Conservation (phyloP, 2,797 vertebrate species). For the Erethizon dorsatum region DNA sequence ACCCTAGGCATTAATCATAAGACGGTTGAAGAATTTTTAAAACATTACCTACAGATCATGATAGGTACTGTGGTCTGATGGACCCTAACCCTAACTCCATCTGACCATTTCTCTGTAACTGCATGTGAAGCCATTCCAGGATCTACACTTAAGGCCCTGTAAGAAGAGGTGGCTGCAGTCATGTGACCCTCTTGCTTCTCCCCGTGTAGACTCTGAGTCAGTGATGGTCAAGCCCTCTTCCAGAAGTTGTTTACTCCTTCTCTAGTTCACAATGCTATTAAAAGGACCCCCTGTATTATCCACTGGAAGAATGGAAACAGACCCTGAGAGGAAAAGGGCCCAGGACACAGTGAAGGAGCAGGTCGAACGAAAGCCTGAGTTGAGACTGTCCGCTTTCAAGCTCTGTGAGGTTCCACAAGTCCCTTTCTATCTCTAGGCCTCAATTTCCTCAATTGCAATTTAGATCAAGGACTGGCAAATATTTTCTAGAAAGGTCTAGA, state of each 20-base stretch:
- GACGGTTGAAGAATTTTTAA: constrained; percentile 16
- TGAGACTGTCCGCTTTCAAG: not conserved
- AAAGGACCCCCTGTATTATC: not conserved
- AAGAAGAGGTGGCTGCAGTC: not conserved
- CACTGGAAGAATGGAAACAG: not conserved
- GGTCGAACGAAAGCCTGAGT: not conserved
- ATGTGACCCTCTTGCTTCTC: not conserved
- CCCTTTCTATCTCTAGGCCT: not conserved
- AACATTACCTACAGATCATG: constrained; percentile 27
- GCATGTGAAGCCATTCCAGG: not conserved
- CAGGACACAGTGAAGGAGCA: not conserved
- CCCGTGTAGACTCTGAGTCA: not conserved
- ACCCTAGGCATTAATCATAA: not conserved
- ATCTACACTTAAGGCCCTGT: not conserved
- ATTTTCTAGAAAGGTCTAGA: not conserved
- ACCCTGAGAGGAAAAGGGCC: not conserved
- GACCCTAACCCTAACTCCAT: not conserved
- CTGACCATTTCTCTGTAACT: not conserved
- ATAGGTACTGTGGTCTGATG: not conserved
- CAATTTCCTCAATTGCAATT: not conserved
- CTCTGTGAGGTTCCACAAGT: not conserved
- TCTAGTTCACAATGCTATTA: not conserved
- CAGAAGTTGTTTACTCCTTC: not conserved
- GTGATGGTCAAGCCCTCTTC: not conserved
- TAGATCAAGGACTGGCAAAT: not conserved